Percentiles rank a stretch among this genome's conserved stretches.
Conservation (phyloP, 2,797 vertebrate species). For the Enteromius fasciolatus region DNA sequence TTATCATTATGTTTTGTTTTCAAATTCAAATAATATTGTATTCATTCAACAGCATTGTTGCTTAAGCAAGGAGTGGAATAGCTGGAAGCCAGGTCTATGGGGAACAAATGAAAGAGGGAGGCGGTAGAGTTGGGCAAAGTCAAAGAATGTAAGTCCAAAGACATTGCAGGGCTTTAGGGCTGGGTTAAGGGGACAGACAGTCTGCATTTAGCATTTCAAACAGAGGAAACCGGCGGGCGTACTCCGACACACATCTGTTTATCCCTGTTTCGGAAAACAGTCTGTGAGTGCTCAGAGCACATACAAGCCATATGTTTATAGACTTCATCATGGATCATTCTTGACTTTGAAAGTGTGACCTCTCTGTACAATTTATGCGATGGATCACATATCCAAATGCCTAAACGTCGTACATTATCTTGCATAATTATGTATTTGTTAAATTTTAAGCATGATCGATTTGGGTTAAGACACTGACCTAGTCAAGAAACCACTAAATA, state of each 20-base stretch:
- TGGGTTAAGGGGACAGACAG: constrained; percentile 26
- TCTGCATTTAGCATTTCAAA: constrained; percentile 30
- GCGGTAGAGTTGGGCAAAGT: constrained; percentile 22
- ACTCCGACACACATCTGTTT: constrained; percentile 30
- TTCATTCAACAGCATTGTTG: not conserved
- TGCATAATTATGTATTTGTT: not conserved
- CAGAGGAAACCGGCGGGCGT: not conserved
- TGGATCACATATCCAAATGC: not conserved
- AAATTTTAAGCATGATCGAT: not conserved
- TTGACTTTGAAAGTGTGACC: constrained; percentile 23
- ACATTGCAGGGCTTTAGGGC: constrained; percentile 30
- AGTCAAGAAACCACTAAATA: not conserved
- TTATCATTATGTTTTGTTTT: not conserved
- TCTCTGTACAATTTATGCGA: not conserved
- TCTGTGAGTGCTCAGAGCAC: constrained; percentile 3
- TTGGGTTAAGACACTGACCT: not conserved
- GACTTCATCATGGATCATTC: not conserved
- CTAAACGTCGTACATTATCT: not conserved
- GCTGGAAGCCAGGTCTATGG: constrained; percentile 10
- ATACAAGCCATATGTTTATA: constrained; percentile 16
- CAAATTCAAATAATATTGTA: not conserved
- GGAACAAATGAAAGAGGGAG: constrained; percentile 3
- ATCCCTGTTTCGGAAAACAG: constrained; percentile 15
- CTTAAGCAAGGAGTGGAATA: not conserved
- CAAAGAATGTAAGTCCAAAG: constrained; percentile 42